These are phyloP conservation scores for Cosmia trapezina DNA, from an alignment of 2,888 invertebrate species.

Conservation along the genomic window DNA sequence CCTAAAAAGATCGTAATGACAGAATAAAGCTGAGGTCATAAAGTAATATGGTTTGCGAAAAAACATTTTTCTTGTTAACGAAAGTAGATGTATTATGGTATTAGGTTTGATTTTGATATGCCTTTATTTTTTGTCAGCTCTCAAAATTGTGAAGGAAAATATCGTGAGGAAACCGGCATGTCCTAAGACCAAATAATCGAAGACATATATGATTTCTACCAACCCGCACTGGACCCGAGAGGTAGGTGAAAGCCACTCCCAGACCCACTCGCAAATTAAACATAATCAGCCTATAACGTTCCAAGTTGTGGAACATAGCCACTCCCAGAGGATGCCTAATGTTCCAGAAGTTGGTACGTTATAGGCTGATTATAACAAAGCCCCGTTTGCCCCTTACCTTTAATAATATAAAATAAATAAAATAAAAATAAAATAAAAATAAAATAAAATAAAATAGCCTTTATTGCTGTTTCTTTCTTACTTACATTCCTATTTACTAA, in stretches of 20 bases:
- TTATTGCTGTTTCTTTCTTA: too few species aligned
- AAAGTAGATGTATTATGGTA: slow-evolving; percentile 22
- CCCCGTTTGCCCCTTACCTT: too few species aligned
- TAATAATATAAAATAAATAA: too few species aligned
- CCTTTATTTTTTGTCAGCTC: slow-evolving; percentile 1
- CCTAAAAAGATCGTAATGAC: slow-evolving; percentile 67
- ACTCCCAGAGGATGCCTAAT: too few species aligned
- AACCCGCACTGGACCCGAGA: background rate
- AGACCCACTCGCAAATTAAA: too few species aligned
- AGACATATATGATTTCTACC: background rate
- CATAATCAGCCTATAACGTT: too few species aligned
- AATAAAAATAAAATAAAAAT: too few species aligned
- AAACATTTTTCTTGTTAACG: slow-evolving; percentile 36
- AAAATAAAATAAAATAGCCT: too few species aligned
- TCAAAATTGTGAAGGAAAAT: background rate
- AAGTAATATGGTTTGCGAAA: slow-evolving; percentile 44
- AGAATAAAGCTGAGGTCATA: slow-evolving; percentile 42
- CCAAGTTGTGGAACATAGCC: background rate
- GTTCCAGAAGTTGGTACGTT: too few species aligned
- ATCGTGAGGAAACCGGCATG: background rate
- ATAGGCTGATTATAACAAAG: too few species aligned
- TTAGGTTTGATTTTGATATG: slow-evolving; percentile 29
- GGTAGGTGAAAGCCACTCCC: background rate
- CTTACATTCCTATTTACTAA: too few species aligned
- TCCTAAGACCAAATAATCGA: background rate